Evolutionary conservation across 2,113 vertebrate species (phyloP).

Genomic region (Gallinago paraguaiae): DNA sequence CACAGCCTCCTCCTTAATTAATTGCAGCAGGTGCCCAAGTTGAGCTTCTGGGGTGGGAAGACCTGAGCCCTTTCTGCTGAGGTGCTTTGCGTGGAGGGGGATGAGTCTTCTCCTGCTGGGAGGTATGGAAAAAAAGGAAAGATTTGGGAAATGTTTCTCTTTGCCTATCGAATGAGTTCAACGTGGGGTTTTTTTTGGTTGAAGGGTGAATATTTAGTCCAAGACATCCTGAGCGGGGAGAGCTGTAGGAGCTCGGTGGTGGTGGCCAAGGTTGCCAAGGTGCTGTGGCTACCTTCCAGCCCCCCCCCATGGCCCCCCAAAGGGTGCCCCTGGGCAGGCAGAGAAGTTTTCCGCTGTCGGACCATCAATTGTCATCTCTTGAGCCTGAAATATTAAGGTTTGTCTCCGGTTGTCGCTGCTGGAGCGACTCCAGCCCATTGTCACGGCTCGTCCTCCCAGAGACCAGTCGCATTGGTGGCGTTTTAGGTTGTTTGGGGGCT

Average conservation of each 20-base stretch:
- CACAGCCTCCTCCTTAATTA: neutral
- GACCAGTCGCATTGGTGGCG: neutral
- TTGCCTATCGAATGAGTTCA: accelerated
- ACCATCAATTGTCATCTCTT: accelerated
- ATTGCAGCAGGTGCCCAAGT: neutral
- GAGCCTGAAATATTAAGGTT: accelerated
- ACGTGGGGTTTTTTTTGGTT: too few relatives aligned
- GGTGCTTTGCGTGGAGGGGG: accelerated
- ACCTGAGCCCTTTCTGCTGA: accelerated
- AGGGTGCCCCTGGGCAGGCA: neutral
- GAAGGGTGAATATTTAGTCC: accelerated
- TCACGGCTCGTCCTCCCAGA: accelerated
- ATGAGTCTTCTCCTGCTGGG: neutral
- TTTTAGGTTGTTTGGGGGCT: too few relatives aligned
- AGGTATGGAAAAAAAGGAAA: neutral
- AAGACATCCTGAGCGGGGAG: accelerated
- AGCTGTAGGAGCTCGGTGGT: accelerated
- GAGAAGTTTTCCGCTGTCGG: accelerated
- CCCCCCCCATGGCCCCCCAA: accelerated
- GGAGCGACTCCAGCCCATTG: neutral
- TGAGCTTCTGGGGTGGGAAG: neutral
- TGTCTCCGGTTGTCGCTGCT: accelerated
- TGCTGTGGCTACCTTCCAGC: accelerated
- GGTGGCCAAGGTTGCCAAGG: accelerated
- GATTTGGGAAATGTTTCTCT: neutral